Percentiles rank a stretch among this genome's conserved stretches.
Evolutionary conservation across 2,888 invertebrate species (phyloP).

Genomic region (Molorchus minor): DNA sequence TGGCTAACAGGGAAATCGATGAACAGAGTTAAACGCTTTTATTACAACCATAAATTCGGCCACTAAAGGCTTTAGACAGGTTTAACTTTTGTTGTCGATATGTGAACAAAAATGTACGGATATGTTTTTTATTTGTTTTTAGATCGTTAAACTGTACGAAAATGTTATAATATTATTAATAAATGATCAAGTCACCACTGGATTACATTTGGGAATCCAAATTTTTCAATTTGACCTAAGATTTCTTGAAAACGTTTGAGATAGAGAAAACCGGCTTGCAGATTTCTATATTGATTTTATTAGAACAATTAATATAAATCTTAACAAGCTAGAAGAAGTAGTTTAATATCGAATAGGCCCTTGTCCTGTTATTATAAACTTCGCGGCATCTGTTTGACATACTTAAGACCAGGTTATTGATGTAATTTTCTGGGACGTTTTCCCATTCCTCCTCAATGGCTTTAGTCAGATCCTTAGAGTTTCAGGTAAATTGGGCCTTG

Average conservation of each 20-base stretch:
- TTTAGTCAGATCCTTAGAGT: neutral
- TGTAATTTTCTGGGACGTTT: neutral
- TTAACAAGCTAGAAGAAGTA: neutral
- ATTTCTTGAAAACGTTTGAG: neutral
- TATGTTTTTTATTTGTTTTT: no score
- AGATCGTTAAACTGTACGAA: no score
- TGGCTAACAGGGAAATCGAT: neutral
- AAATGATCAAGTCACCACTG: no score
- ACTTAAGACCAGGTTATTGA: neutral
- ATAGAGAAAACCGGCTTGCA: neutral
- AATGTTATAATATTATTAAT: no score
- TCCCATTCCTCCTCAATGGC: neutral
- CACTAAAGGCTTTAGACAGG: neutral
- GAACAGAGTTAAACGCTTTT: neutral
- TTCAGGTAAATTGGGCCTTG: neutral
- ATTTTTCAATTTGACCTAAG: slow-evolving; percentile 1
- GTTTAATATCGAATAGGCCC: neutral
- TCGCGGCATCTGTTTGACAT: neutral
- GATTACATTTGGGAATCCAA: neutral
- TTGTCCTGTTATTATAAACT: neutral
- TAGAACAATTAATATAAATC: neutral
- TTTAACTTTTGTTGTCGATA: neutral
- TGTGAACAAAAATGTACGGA: no score
- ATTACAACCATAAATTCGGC: slow-evolving; percentile 3
- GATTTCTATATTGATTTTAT: neutral